Base-by-base conservation (phyloP, 2,797 vertebrate species). In the Sebastes steindachneri region DNA sequence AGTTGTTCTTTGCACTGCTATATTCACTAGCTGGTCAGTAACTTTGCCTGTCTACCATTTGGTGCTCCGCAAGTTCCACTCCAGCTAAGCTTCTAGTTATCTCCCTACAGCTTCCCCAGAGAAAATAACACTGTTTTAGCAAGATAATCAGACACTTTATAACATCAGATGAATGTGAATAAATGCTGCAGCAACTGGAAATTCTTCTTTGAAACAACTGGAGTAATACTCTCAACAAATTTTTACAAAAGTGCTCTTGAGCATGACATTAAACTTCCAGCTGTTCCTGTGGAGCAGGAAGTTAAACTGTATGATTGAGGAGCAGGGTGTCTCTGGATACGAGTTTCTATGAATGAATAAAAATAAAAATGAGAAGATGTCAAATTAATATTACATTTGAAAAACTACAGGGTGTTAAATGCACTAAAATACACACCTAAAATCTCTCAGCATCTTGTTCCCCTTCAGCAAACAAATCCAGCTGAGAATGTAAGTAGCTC, bases 401-500 rank as follows among this genome's bases (percentile, higher is more conserved):
- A 74, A 78, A 64, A 28, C 21, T 7, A 28, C 10, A 3, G 2
- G 19, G 15, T 69, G 9, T 57, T 23, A 60, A 25, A 35, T 10
- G 25, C 9, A 68, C 12, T 37, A 2, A 45, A 45, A 35, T n/a
- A 26, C 31, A 48, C 17, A 45, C 57, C 31, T 3, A n/a, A 14
- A 41, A 15, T 23, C 51, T 65, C 29, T 55, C 23, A 65, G 14
- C n/a, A 60, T 64, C 31, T 28, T 21, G 15, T 68, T 70, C 54
- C 66, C 28, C 2, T 62, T 48, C 41, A 33, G 21, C 19, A 72
- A 31, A 77, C 45, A 28, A 63, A 12, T 75, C 73, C 48, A 78
- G 12, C 25, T n/a, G 48, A 78, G 35, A 35, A n/a, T 64, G 57
- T 58, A 77, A 81, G 69, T 48, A 68, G 69, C 70, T 83, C 57